These are phyloP conservation scores for Andrena dorsata DNA, from an alignment of 2,888 invertebrate species.

Conservation along the genomic window DNA sequence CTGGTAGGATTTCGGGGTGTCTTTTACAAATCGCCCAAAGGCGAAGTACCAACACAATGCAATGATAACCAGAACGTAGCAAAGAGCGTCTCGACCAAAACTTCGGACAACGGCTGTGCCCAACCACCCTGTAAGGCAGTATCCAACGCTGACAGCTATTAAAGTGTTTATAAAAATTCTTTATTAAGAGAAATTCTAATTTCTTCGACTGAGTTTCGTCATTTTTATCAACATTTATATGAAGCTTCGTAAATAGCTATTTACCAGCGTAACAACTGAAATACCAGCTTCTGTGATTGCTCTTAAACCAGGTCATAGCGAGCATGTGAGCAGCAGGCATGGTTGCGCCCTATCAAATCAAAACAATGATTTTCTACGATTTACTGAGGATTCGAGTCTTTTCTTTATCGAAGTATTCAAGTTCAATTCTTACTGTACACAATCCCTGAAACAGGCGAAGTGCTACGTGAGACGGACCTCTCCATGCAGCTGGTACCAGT, in stretches of 20 bases:
- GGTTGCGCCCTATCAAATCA: constrained; percentile 85
- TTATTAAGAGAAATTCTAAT: constrained; percentile 50
- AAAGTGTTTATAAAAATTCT: constrained; percentile 1
- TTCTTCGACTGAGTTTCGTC: background rate
- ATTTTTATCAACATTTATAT: background rate
- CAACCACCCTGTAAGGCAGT: constrained; percentile 86
- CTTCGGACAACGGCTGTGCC: constrained; percentile 86
- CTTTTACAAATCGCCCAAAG: constrained; percentile 87
- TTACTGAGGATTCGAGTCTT: background rate
- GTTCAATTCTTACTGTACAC: constrained; percentile 85
- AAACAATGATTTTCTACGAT: constrained; percentile 23
- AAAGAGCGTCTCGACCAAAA: constrained; percentile 86
- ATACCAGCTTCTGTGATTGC: constrained; percentile 86
- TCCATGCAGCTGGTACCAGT: constrained; percentile 87
- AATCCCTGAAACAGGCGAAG: constrained; percentile 87
- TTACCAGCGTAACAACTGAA: constrained; percentile 87
- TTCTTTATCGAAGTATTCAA: background rate
- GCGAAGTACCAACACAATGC: constrained; percentile 86
- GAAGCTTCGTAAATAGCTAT: background rate
- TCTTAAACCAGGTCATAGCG: constrained; percentile 87
- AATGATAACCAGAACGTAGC: constrained; percentile 85
- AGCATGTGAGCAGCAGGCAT: constrained; percentile 88
- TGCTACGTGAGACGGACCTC: constrained; percentile 87
- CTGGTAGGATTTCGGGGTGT: constrained; percentile 85
- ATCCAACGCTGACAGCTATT: constrained; percentile 87